A percentile compares a stretch with the other conserved stretches of the same genome.
Evolutionary conservation across 2,797 vertebrate genomes (phyloP).

Genomic region (Chelon labrosus): DNA sequence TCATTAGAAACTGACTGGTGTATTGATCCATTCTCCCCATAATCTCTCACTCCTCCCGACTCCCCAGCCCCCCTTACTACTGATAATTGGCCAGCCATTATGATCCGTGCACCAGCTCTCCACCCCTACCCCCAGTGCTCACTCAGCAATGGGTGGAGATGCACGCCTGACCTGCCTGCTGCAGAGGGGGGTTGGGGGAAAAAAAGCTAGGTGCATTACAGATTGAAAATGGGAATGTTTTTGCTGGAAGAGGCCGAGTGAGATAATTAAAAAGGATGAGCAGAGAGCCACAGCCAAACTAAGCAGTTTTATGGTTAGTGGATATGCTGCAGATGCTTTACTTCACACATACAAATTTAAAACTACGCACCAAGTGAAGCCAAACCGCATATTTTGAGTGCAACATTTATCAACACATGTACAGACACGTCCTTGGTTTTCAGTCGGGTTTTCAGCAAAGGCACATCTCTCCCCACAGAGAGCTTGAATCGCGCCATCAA

Average conservation of each 20-base stretch:
- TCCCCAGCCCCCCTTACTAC: conserved; percentile 60
- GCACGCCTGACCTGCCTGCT: conserved; percentile 59
- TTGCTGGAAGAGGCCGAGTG: conserved; percentile 23
- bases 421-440: conserved; percentile 10
- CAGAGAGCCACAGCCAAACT: conserved; percentile 22
- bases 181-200: conserved; percentile 23
- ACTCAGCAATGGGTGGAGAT: conserved; percentile 65
- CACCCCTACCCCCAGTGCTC: conserved; percentile 55
- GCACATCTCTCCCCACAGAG: conserved; percentile 55
- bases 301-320: conserved; percentile 29
- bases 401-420: conserved; percentile 20
- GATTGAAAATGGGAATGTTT: conserved; percentile 46
- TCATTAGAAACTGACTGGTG: conserved; percentile 83
- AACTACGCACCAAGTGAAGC: conserved; percentile 19
- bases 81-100: conserved; percentile 82
- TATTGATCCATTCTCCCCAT: conserved; percentile 82
- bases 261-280: conserved; percentile 59
- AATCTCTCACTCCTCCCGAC: conserved; percentile 69
- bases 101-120: conserved; percentile 69
- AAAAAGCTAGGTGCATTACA: conserved; percentile 26
- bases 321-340: conserved; percentile 37
- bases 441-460: conserved; percentile 35
- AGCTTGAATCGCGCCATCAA: conserved; percentile 62
- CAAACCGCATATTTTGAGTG: conserved; percentile 12
- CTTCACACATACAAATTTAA: conserved; percentile 29